A percentile compares a stretch with the other conserved stretches of the same genome.
Conservation (phyloP, 2,113 vertebrate genomes). For the Hiodon tergisus region DNA sequence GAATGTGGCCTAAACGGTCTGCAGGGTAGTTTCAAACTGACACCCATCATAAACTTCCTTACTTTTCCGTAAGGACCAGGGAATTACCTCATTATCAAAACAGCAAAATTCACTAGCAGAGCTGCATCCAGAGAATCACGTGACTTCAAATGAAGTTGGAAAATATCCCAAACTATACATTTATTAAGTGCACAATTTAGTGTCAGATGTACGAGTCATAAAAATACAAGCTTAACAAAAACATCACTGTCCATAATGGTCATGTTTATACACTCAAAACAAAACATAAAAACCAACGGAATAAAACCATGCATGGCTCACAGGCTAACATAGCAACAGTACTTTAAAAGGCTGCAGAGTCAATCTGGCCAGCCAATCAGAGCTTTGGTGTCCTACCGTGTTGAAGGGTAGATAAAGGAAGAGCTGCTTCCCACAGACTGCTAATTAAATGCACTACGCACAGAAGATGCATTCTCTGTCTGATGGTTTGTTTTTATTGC, state of each 20-base stretch:
- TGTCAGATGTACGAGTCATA: slow-evolving; percentile 30
- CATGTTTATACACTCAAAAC: slow-evolving; percentile 17
- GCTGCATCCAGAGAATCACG: not conserved
- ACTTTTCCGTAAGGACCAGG: too few species aligned
- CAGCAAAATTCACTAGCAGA: not conserved
- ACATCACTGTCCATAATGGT: slow-evolving; percentile 1
- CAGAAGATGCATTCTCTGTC: slow-evolving; percentile 1
- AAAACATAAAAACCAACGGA: not conserved
- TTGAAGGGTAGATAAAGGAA: not conserved
- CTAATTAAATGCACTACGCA: not conserved
- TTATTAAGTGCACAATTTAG: slow-evolving; percentile 42
- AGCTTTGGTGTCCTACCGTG: not conserved
- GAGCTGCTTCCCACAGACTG: not conserved
- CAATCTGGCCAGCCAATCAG: not conserved
- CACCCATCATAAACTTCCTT: too few species aligned
- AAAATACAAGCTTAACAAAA: slow-evolving; percentile 26
- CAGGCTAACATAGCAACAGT: not conserved
- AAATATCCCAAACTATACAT: slow-evolving; percentile 34
- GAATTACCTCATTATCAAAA: too few species aligned
- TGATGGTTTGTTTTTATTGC: slow-evolving; percentile 3
- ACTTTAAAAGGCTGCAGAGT: not conserved
- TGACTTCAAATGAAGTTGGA: not conserved
- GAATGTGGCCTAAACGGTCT: too few species aligned
- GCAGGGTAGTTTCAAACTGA: too few species aligned
- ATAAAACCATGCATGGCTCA: not conserved